These are phyloP conservation scores for Zosterops hypoxanthus DNA, from an alignment of 2,113 vertebrate species.

Conservation along the genomic window DNA sequence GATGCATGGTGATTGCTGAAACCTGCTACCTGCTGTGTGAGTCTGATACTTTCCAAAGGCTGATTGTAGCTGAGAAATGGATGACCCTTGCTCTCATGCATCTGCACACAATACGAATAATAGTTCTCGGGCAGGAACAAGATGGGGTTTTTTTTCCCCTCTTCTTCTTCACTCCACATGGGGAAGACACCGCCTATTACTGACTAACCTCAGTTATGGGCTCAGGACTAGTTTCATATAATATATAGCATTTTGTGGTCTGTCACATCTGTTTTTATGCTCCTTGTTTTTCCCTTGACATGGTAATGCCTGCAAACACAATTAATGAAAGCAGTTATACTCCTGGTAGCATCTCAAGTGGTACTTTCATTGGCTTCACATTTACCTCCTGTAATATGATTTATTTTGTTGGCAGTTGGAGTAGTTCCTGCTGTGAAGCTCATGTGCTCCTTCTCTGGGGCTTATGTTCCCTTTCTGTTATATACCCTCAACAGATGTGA, in stretches of 20 bases:
- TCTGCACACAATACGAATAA: neutral
- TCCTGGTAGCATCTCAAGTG: neutral
- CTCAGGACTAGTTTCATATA: neutral
- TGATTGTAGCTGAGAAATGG: conserved; percentile 27
- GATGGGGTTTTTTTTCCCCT: neutral
- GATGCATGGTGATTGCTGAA: conserved; percentile 17
- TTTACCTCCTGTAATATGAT: neutral
- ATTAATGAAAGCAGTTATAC: neutral
- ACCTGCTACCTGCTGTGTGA: conserved; percentile 32
- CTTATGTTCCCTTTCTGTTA: neutral
- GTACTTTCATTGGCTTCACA: neutral
- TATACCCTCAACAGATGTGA: neutral
- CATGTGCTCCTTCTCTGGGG: neutral
- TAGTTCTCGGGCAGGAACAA: conserved; percentile 27
- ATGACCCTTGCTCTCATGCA: conserved; percentile 39
- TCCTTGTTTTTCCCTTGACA: neutral
- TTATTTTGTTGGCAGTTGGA: neutral
- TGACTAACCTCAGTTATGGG: neutral
- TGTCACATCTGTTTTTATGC: neutral
- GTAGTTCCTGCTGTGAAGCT: neutral
- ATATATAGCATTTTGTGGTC: neutral
- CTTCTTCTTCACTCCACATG: neutral
- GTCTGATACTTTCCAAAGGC: conserved; percentile 9
- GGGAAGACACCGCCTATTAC: neutral
- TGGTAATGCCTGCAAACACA: neutral